A percentile compares a stretch with the other conserved stretches of the same genome.
phyloP scores from a whole-genome alignment of 2,888 invertebrate genomes.

The Axea sp. region DNA sequence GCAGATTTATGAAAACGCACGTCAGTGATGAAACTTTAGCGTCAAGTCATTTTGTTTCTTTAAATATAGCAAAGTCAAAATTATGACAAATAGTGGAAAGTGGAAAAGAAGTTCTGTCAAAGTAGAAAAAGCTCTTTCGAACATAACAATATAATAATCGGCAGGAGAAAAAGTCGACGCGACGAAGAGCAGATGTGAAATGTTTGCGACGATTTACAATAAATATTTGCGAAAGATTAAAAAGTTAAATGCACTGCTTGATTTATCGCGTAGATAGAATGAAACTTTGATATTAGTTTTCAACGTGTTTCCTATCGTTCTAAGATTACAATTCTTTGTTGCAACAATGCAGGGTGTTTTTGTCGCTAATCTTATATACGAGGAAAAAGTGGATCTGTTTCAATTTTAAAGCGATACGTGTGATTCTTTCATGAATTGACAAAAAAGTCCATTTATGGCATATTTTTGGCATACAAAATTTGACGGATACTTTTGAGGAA shows the following conservation, averaged over 20 bases:
- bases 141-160: constrained; percentile 40
- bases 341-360: too few species aligned
- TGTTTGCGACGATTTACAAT: constrained; percentile 16
- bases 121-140: neutral
- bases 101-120: neutral
- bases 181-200: neutral
- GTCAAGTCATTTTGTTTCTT: constrained; percentile 34
- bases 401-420: too few species aligned
- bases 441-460: too few species aligned
- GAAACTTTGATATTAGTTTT: constrained; percentile 6
- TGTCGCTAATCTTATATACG: too few species aligned
- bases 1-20: constrained; percentile 25
- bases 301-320: neutral
- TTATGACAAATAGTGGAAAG: constrained; percentile 37
- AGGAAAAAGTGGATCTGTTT: too few species aligned
- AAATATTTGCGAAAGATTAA: constrained; percentile 17
- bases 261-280: neutral
- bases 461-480: too few species aligned
- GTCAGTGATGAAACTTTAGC: constrained; percentile 44
- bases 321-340: too few species aligned
- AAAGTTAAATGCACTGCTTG: constrained; percentile 12
- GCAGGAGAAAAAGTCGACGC: neutral
- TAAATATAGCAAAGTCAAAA: constrained; percentile 36
- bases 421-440: too few species aligned
- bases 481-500: too few species aligned